Base-by-base conservation (phyloP, 2,113 vertebrate species). In the Syrrhaptes paradoxus region DNA sequence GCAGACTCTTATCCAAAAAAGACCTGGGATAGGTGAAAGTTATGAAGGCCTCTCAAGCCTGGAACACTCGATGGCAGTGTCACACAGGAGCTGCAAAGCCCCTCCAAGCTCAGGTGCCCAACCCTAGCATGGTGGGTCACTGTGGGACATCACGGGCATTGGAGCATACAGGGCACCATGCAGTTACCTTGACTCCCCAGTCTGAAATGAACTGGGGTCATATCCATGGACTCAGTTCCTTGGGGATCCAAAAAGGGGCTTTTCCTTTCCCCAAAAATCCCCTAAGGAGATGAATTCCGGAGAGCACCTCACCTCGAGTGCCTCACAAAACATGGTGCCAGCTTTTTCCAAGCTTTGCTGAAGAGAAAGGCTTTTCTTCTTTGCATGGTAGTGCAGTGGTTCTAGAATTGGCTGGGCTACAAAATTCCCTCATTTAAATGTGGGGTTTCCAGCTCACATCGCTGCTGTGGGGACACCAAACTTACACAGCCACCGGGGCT, bases 21-120 rank as follows among this genome's bases (percentile, higher is more conserved):
- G 25, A 49, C 6, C 11, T 15, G 11, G 22, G 20, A 75, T 10
- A 59, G 41, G 54, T 68, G 49, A 36, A 89, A 62, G 17, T n/a
- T 70, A 26, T 7, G 6, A 59, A 82, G 38, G 29, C 4, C 18
- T 48, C n/a, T 82, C 20, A 34, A 72, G 26, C 8, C 24, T 57
- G 21, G 24, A 15, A 49, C 17, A 13, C 22, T 45, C 1, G 0
- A 22, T 82, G 55, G 4, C 2, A 0, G 34, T 48, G 55, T 29
- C 55, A 66, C 41, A 22, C 4, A 38, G 41, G 18, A 86, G 12
- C 67, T 73, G 41, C 51, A 80, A 74, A 84, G 28, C 19, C 59
- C 14, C 38, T 65, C 11, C 46, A 63, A 51, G 31, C 59, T 84
- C 59, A 32, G 13, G 15, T 41, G 70, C 25, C n/a, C 77, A 61